A percentile compares a stretch with the other conserved stretches of the same genome.
Evolutionary conservation across 2,113 vertebrate species (phyloP).

Genomic region (Hoplias malabaricus): DNA sequence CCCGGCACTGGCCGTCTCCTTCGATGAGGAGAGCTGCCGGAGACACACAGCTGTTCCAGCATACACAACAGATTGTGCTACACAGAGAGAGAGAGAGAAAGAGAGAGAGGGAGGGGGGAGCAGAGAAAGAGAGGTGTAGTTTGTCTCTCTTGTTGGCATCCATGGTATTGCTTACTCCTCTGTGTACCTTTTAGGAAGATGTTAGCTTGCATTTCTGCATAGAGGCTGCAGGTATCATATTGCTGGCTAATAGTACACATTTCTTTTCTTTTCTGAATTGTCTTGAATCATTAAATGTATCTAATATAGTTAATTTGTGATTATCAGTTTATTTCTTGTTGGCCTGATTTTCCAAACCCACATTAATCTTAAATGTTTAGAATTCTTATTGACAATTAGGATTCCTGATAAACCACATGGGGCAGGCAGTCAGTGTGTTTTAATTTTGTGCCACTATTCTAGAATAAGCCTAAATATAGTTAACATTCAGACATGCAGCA

Average conservation of each 20-base stretch:
- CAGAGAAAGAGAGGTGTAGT: slow-evolving; percentile 20
- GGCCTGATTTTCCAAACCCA: no score
- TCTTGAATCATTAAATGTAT: neutral
- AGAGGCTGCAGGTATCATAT: neutral
- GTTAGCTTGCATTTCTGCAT: neutral
- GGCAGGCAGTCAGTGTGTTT: no score
- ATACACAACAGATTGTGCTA: slow-evolving; percentile 45
- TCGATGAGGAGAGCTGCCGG: slow-evolving; percentile 31
- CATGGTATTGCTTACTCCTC: neutral
- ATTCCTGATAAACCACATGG: no score
- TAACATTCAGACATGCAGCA: no score
- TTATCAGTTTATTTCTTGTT: no score
- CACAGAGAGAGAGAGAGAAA: neutral
- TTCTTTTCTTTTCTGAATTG: neutral
- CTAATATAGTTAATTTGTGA: neutral
- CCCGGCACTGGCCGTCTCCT: slow-evolving; percentile 22
- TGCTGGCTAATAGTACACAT: neutral
- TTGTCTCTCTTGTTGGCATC: neutral
- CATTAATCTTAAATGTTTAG: neutral
- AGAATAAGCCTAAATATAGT: no score
- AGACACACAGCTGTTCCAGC: slow-evolving; percentile 47
- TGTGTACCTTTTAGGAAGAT: neutral
- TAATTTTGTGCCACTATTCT: no score
- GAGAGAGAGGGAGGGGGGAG: neutral
- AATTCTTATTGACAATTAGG: neutral